These are phyloP conservation scores for Triplophysa bombifrons DNA, from an alignment of 2,797 vertebrate genomes.

Conservation along the genomic window DNA sequence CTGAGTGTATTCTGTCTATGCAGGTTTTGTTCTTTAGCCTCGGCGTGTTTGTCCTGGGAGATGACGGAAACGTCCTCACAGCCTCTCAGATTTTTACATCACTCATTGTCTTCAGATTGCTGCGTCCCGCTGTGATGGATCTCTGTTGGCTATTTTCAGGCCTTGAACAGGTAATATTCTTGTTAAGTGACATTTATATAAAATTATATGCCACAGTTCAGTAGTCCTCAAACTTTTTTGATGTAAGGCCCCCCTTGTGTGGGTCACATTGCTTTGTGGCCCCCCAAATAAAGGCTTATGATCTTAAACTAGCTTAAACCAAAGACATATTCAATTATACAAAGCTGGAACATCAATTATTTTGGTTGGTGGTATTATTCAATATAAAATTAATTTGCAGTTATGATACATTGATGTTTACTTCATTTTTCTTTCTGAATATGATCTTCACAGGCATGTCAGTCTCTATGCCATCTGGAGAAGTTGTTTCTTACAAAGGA, in stretches of 20 bases:
- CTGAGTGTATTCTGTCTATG: constrained; percentile 4
- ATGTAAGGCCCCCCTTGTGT: too few species aligned
- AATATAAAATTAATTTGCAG: too few species aligned
- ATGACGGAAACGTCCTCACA: constrained; percentile 70
- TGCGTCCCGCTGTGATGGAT: constrained; percentile 66
- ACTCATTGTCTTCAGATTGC: constrained; percentile 72
- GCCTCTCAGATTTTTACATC: constrained; percentile 70
- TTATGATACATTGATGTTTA: background rate
- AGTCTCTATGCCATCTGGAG: constrained; percentile 42
- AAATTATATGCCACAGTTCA: background rate
- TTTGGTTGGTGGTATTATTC: too few species aligned
- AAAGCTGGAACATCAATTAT: too few species aligned
- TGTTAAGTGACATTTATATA: background rate
- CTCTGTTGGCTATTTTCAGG: constrained; percentile 64
- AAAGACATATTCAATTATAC: too few species aligned
- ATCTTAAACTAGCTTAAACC: too few species aligned
- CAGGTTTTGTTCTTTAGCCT: constrained; percentile 69
- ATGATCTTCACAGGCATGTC: constrained; percentile 27
- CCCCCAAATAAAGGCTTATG: too few species aligned
- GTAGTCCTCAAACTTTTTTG: too few species aligned
- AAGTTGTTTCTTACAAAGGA: constrained; percentile 26
- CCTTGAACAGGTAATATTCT: constrained; percentile 65
- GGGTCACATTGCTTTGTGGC: too few species aligned
- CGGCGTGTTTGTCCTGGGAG: constrained; percentile 66
- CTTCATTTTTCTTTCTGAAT: background rate